These are phyloP conservation scores for Hypothenemus hampei DNA, from an alignment of 1,140 invertebrate genomes.

Conservation along the genomic window DNA sequence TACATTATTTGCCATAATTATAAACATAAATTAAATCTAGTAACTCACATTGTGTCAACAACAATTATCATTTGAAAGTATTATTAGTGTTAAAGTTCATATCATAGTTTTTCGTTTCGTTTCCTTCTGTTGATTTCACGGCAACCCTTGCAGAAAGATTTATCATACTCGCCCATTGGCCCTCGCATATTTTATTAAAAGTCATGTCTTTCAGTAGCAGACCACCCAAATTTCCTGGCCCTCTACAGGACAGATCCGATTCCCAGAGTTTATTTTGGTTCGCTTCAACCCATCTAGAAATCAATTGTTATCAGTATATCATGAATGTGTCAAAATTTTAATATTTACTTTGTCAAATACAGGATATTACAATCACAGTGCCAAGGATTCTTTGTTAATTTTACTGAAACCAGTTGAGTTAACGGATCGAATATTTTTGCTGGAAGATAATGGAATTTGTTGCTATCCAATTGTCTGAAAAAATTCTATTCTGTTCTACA, in stretches of 20 bases:
- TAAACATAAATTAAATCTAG: neutral
- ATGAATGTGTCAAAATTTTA: neutral
- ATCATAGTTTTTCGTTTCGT: neutral
- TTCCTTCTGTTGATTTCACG: constrained; percentile 15
- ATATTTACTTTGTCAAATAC: constrained; percentile 64
- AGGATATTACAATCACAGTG: constrained; percentile 77
- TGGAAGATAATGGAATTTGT: constrained; percentile 68
- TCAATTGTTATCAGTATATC: neutral
- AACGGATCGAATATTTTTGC: constrained; percentile 63
- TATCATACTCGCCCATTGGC: constrained; percentile 80
- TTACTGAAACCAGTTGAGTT: constrained; percentile 62
- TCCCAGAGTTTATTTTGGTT: constrained; percentile 69
- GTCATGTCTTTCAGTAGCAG: constrained; percentile 62
- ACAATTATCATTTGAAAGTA: neutral
- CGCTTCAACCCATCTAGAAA: constrained; percentile 60
- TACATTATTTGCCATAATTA: neutral
- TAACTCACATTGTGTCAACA: neutral
- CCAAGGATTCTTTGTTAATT: constrained; percentile 79
- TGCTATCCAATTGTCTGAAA: constrained; percentile 72
- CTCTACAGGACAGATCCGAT: constrained; percentile 66
- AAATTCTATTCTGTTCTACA: neutral
- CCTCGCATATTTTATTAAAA: constrained; percentile 76
- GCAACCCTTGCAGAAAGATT: constrained; percentile 65
- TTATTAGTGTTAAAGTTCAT: neutral
- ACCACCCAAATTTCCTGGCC: constrained; percentile 67